Percentiles rank a stretch among this genome's conserved stretches.
phyloP scores from a whole-genome alignment of 2,113 vertebrate genomes.

The Phrynosoma blainvillii region DNA sequence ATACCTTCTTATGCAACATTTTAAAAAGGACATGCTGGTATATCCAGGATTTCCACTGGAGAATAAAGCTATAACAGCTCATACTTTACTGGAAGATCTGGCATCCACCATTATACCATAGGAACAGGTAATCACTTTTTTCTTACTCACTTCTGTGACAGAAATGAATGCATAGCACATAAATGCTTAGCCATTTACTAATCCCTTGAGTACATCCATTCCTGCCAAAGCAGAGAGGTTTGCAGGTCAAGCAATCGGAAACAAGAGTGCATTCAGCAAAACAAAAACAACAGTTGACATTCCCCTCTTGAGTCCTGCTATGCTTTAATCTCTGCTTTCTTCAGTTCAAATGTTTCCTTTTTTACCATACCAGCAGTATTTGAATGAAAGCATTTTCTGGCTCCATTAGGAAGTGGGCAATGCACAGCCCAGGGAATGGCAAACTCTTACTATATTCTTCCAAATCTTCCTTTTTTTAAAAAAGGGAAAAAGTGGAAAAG shows the following conservation, averaged over 20 bases:
- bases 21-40: no score
- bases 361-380: neutral
- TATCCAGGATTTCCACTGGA: neutral
- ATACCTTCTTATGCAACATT: no score
- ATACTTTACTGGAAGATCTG: neutral
- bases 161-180: accelerated
- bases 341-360: neutral
- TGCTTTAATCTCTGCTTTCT: neutral
- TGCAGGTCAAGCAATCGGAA: neutral
- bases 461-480: neutral
- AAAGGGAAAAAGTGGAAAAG: neutral
- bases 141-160: neutral
- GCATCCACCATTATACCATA: neutral
- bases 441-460: neutral
- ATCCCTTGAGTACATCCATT: neutral
- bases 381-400: neutral
- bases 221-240: neutral
- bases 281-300: neutral
- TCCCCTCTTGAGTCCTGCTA: neutral
- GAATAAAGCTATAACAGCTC: neutral
- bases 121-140: neutral
- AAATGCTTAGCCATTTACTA: neutral
- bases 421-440: neutral
- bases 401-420: neutral
- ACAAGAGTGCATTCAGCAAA: neutral